These are phyloP conservation scores for Strigops habroptila DNA, from an alignment of 2,113 vertebrate genomes.

Conservation along the genomic window DNA sequence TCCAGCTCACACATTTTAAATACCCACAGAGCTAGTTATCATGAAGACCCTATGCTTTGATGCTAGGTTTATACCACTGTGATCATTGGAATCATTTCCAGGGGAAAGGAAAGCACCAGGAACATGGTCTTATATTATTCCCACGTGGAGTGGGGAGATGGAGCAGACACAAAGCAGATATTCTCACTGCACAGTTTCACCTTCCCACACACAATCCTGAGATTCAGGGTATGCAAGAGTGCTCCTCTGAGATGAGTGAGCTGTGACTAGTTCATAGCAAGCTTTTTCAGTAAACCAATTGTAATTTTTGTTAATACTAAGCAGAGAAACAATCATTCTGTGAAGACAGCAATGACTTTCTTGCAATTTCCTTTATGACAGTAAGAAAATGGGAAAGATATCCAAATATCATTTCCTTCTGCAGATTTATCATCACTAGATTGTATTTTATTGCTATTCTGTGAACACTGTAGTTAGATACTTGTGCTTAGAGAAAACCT, in stretches of 20 bases:
- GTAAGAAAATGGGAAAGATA: constrained; percentile 9
- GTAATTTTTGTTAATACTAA: constrained; percentile 11
- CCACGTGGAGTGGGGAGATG: not conserved
- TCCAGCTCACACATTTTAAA: not conserved
- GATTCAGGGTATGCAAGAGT: not conserved
- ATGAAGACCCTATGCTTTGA: not conserved
- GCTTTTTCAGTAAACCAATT: not conserved
- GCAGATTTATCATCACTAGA: not conserved
- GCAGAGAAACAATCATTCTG: not conserved
- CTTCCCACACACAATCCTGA: not conserved
- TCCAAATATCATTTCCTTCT: not conserved
- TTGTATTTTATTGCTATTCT: not conserved
- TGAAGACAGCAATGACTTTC: not conserved
- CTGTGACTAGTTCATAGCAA: not conserved
- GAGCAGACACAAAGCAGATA: not conserved
- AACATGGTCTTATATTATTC: not conserved
- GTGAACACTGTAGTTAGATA: not conserved
- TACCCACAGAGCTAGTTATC: not conserved
- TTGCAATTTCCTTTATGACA: not conserved
- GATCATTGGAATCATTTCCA: not conserved
- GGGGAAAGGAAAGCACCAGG: not conserved
- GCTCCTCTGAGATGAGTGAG: not conserved
- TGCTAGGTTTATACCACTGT: not conserved
- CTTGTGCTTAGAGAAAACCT: constrained; percentile 18
- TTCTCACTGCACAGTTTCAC: not conserved